phyloP scores from a whole-genome alignment of 2,888 invertebrate genomes.

The Heliconius ethilla region DNA sequence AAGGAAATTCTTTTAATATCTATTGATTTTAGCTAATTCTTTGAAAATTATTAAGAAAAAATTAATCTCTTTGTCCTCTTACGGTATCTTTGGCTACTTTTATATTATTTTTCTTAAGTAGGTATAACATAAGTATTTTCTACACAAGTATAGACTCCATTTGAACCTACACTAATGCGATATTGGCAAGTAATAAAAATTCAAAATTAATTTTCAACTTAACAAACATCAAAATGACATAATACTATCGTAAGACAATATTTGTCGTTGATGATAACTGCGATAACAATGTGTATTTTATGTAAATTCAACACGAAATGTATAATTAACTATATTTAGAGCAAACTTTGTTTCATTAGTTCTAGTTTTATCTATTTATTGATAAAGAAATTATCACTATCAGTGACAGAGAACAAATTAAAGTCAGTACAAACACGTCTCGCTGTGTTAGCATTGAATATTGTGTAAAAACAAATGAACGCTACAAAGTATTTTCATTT shows the following conservation, averaged over 20 bases:
- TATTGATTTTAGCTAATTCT: neutral
- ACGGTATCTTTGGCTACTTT: neutral
- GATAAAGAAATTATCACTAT: conserved; percentile 28
- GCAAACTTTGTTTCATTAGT: conserved; percentile 3
- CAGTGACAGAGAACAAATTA: conserved; percentile 21
- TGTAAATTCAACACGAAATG: neutral
- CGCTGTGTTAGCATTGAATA: neutral
- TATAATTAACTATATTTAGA: conserved; percentile 14
- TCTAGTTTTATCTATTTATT: conserved; percentile 19
- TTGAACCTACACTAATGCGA: neutral
- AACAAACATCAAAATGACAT: neutral
- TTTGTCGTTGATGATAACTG: neutral
- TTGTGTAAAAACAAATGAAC: conserved; percentile 17
- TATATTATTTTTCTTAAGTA: neutral
- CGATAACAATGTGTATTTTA: conserved; percentile 8
- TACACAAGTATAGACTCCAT: neutral
- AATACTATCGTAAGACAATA: conserved; percentile 1
- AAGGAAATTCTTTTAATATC: neutral
- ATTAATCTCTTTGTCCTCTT: neutral
- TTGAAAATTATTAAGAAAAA: neutral
- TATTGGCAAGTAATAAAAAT: neutral
- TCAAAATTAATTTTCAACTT: neutral
- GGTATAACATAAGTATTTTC: neutral
- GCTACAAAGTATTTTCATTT: conserved; percentile 4
- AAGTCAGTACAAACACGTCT: conserved; percentile 17